Evolutionary conservation across 2,113 vertebrate species (phyloP).

Genomic region (Brachionichthys hirsutus): DNA sequence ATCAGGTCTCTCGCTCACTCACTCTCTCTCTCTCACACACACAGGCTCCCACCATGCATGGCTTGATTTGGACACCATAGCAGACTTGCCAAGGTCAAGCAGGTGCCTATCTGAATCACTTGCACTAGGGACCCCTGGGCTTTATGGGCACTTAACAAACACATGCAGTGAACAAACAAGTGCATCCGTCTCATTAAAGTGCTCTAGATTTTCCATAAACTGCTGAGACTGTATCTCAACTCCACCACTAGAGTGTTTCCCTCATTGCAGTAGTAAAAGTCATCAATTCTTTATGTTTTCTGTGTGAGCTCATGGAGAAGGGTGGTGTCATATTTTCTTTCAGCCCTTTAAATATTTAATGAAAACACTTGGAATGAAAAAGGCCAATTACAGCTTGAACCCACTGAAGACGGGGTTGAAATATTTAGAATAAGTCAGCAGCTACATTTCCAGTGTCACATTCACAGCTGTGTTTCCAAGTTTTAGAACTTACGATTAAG

Average conservation of each 20-base stretch:
- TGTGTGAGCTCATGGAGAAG: slow-evolving; percentile 46
- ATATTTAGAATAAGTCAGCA: slow-evolving; percentile 29
- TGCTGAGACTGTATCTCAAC: slow-evolving; percentile 38
- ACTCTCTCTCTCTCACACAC: neutral
- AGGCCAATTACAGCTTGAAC: slow-evolving; percentile 64
- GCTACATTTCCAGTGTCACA: slow-evolving; percentile 21
- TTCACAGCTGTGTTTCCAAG: neutral
- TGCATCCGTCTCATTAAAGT: slow-evolving; percentile 75
- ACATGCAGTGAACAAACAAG: slow-evolving; percentile 54
- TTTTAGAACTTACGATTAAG: neutral
- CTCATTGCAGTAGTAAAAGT: slow-evolving; percentile 49
- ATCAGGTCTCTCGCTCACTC: too few species aligned
- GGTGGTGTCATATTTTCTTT: slow-evolving; percentile 55
- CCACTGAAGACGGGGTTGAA: slow-evolving; percentile 28
- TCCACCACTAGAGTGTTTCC: slow-evolving; percentile 28
- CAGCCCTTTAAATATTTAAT: slow-evolving; percentile 73
- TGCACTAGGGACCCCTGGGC: slow-evolving; percentile 51
- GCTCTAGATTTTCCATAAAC: slow-evolving; percentile 70
- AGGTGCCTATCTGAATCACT: slow-evolving; percentile 61
- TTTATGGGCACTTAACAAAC: slow-evolving; percentile 70
- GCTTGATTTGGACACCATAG: slow-evolving; percentile 28
- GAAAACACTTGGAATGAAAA: slow-evolving; percentile 71
- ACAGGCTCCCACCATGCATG: slow-evolving; percentile 21
- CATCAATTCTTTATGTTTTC: slow-evolving; percentile 74
- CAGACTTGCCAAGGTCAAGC: slow-evolving; percentile 66